phyloP scores from a whole-genome alignment of 2,797 vertebrate species.

The Betta splendens region DNA sequence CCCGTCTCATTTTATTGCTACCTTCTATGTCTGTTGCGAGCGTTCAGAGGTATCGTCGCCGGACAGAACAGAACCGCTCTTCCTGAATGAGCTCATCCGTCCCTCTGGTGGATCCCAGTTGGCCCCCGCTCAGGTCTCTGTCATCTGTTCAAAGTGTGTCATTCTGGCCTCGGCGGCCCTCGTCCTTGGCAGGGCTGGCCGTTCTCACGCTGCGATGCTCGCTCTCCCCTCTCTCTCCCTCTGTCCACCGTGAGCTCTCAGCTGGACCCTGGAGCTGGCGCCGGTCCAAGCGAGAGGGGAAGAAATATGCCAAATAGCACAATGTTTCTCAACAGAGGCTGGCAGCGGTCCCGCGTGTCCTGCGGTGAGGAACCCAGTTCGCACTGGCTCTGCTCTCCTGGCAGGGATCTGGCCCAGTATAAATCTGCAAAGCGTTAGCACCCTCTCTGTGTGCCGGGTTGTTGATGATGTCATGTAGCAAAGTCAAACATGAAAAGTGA shows the following conservation, averaged over 20 bases:
- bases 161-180: conserved; percentile 58
- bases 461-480: conserved; percentile 8
- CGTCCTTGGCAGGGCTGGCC: conserved; percentile 53
- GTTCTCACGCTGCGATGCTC: conserved; percentile 64
- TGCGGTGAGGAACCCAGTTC: conserved; percentile 59
- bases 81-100: conserved; percentile 70
- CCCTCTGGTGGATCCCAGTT: conserved; percentile 61
- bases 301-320: conserved; percentile 63
- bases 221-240: conserved; percentile 46
- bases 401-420: conserved; percentile 43
- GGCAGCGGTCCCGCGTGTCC: conserved; percentile 49
- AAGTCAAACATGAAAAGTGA: conserved; percentile 22
- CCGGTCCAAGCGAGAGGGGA: conserved; percentile 49
- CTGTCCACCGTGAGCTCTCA: conserved; percentile 58
- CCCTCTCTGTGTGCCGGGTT: conserved; percentile 25
- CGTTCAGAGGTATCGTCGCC: conserved; percentile 25
- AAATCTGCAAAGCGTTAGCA: conserved; percentile 44
- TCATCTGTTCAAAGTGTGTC: conserved; percentile 78
- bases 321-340: conserved; percentile 56
- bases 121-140: conserved; percentile 66
- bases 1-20: conserved; percentile 7
- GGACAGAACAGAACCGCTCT: conserved; percentile 21
- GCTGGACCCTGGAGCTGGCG: conserved; percentile 62
- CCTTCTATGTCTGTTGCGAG: no score
- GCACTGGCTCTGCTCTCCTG: conserved; percentile 52